phyloP scores from a whole-genome alignment of 37 sponge, comb jelly and placozoan genomes.

The Hormiphora californensis region DNA sequence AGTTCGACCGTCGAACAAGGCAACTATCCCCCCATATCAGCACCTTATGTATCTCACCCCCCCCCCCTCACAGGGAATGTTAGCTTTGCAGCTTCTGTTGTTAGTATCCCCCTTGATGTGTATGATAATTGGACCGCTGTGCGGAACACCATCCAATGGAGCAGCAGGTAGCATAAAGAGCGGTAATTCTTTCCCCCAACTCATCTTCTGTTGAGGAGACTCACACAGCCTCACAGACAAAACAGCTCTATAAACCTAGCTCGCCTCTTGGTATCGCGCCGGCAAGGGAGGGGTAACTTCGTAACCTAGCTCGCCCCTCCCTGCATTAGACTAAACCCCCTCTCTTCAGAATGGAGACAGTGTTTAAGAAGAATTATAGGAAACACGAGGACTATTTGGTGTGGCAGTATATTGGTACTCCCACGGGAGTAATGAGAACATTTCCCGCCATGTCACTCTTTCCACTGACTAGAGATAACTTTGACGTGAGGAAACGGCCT shows the following conservation, averaged over 20 bases:
- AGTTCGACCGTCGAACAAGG: too few species aligned
- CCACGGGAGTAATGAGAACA: neutral
- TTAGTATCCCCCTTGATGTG: neutral
- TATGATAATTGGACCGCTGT: conserved; percentile 14
- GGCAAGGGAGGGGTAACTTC: too few species aligned
- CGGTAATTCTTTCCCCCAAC: too few species aligned
- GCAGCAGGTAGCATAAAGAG: too few species aligned
- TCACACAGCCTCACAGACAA: too few species aligned
- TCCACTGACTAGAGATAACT: neutral
- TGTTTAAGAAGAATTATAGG: neutral
- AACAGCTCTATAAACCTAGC: too few species aligned
- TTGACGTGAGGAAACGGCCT: neutral
- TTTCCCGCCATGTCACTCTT: neutral
- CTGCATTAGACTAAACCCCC: too few species aligned
- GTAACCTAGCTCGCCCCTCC: too few species aligned
- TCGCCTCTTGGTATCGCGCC: too few species aligned
- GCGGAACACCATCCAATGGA: conserved; percentile 9
- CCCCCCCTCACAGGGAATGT: neutral
- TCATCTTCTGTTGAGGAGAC: too few species aligned
- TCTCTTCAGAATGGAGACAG: neutral
- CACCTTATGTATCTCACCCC: too few species aligned
- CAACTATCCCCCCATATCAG: too few species aligned
- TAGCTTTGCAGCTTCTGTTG: neutral
- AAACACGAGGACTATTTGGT: neutral
- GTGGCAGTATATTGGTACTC: conserved; percentile 15